Base-by-base conservation (phyloP, 2,113 vertebrate genomes). In the Chunga burmeisteri region DNA sequence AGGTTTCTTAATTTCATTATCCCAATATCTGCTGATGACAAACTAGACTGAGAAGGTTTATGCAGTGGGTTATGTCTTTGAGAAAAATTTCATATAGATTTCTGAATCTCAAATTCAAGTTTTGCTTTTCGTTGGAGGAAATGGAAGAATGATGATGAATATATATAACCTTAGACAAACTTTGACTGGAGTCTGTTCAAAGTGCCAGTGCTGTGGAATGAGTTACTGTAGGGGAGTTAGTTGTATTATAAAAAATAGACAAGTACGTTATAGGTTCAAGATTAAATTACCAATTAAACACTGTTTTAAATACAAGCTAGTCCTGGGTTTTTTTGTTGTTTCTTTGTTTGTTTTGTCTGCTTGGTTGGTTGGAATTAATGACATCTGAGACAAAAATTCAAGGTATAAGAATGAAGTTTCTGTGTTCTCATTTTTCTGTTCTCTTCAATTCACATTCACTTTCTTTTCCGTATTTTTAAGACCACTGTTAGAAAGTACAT, bases 261-360 rank as follows among this genome's bases (percentile, higher is more conserved):
- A 61, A 29, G 14, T 62, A 13, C 0, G 1, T 8, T 42, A 27
- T 40, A 29, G 11, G 9, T 52, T 73, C 1, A 2, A 63, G 16
- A 67, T 79, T 52, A 58, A 82, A 58, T 73, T 73, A 63, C 10
- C 19, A 78, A 11, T 73, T 73, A 46, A 83, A 47, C 12, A 82
- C 22, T 59, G n/a, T 49, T 67, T 52, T 62, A 73, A 71, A 40
- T 78, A 59, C 19, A 67, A 32, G 5, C 13, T 49, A 26, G 34
- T 25, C 78, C 23, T 46, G 11, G 5, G 19, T 27, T 9, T 30
- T 16, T 67, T 30, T 29, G 38, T 38, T 38, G 38, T 50, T 46
- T 18, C 25, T 87, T 78, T 47, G 30, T 46, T 14, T 36, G 81
- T 83, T 47, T 30, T 3, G 7, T 61, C 6, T 70, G 47, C 6